Base-by-base conservation (phyloP, 2,797 vertebrate genomes). In the Psittacula derbiana region DNA sequence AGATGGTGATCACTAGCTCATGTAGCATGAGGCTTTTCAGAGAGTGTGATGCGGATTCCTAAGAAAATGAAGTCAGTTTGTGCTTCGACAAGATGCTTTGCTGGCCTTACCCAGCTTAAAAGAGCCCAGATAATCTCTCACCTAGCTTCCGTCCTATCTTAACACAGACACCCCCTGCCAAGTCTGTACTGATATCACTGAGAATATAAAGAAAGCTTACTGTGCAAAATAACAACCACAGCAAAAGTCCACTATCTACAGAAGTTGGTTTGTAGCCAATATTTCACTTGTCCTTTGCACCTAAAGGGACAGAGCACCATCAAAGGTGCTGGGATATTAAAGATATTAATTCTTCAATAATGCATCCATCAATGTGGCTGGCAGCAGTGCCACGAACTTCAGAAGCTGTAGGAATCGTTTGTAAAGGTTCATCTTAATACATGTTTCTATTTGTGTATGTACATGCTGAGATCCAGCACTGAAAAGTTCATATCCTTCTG, bases 1-100 rank as follows among this genome's bases (percentile, higher is more conserved):
- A 19, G 2, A 0, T 1, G 0, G 1, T 10, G 27, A 30, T 11
- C 23, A 3, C 12, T 49, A 19, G 20, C 14, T 18, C 23, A 49
- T 11, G 40, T 3, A 55, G 40, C 24, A 57, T 0, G 0, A 50
- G 17, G 20, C 27, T 70, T 76, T 75, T 33, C 47, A 38, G 27
- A 66, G n/a, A 92, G 21, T 1, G 0, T 7, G 12, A 40, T 12
- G 50, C 81, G 36, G 23, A 38, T 20, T 57, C 65, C 41, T 66
- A 60, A 67, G 30, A 67, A 55, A 61, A 84, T 12, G 2, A 65
- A 49, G 17, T 24, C 17, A 16, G 30, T 86, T 30, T 89, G 41
- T 80, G 33, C 18, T 40, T 69, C 4, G 1, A 40, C 64, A 52
- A 46, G 69, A 33, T 16, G 25, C 25, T 49, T 53, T 67, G 28